phyloP scores from a whole-genome alignment of 2,113 vertebrate species.

The Rhinolophus sinicus region DNA sequence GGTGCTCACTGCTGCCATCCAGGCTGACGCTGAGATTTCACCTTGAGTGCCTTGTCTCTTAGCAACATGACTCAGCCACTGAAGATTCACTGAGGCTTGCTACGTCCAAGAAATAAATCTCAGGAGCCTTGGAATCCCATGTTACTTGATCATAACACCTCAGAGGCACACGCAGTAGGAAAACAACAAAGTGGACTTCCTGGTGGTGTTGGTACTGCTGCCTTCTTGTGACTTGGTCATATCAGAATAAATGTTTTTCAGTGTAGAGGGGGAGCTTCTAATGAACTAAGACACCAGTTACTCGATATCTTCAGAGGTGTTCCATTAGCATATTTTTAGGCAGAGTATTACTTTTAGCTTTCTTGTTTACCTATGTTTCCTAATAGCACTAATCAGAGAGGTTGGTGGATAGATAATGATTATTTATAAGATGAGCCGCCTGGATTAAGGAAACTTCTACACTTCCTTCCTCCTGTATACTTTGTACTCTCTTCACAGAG shows the following conservation, averaged over 20 bases:
- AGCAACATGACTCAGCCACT: not conserved
- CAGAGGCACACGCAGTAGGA: not conserved
- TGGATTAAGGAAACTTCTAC: not conserved
- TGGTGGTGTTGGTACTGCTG: not conserved
- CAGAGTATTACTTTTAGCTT: not conserved
- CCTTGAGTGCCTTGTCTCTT: not conserved
- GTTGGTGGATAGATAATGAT: not conserved
- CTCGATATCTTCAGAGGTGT: not conserved
- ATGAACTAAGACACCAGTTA: not conserved
- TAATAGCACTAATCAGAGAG: not conserved
- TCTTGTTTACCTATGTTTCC: not conserved
- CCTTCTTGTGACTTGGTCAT: not conserved
- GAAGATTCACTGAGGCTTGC: not conserved
- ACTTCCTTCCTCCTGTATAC: not conserved
- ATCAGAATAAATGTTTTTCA: not conserved
- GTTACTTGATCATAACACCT: not conserved
- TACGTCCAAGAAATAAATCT: not conserved
- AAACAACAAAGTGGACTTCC: not conserved
- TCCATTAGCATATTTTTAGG: not conserved
- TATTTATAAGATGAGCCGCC: not conserved
- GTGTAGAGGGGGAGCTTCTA: not conserved
- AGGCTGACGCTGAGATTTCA: not conserved
- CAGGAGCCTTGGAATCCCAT: not conserved
- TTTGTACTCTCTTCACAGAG: not conserved
- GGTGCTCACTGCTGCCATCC: rapidly evolving